Percentiles rank a stretch among this genome's conserved stretches.
These are phyloP conservation scores for Bombus vancouverensis DNA, from an alignment of 1,140 invertebrate genomes.

Conservation along the genomic window DNA sequence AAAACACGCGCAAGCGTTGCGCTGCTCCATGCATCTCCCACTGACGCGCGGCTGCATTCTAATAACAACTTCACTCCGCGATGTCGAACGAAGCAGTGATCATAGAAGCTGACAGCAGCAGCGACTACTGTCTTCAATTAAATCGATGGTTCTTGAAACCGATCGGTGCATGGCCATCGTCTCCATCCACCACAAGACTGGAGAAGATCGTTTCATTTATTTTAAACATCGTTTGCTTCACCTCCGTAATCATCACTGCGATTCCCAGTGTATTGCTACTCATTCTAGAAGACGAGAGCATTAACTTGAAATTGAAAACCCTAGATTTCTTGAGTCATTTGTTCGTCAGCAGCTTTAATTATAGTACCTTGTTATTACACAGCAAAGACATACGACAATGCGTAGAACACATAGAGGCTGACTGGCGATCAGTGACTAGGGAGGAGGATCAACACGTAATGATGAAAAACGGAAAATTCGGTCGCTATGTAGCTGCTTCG, in stretches of 20 bases:
- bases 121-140: conserved; percentile 33
- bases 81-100: neutral
- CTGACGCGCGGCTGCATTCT: too few relatives aligned
- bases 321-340: conserved; percentile 49
- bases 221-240: conserved; percentile 15
- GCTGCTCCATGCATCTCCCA: neutral
- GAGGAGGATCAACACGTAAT: conserved; percentile 36
- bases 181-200: neutral
- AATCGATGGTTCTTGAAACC: conserved; percentile 57
- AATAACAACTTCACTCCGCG: neutral
- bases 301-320: conserved; percentile 17
- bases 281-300: conserved; percentile 11
- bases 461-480: conserved; percentile 37
- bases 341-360: conserved; percentile 43
- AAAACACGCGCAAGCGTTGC: too few relatives aligned
- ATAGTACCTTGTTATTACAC: conserved; percentile 24
- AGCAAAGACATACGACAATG: conserved; percentile 45
- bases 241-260: conserved; percentile 9
- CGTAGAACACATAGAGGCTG: conserved; percentile 48
- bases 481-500: conserved; percentile 30
- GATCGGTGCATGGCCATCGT: conserved; percentile 55
- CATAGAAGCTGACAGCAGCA: conserved; percentile 9
- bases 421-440: conserved; percentile 37
- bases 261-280: conserved; percentile 31
- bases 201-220: conserved; percentile 23